Base-by-base conservation (phyloP, 30 jellyfish, hydroid and myxozoan species). In the Hydractinia symbiolongicarpus region DNA sequence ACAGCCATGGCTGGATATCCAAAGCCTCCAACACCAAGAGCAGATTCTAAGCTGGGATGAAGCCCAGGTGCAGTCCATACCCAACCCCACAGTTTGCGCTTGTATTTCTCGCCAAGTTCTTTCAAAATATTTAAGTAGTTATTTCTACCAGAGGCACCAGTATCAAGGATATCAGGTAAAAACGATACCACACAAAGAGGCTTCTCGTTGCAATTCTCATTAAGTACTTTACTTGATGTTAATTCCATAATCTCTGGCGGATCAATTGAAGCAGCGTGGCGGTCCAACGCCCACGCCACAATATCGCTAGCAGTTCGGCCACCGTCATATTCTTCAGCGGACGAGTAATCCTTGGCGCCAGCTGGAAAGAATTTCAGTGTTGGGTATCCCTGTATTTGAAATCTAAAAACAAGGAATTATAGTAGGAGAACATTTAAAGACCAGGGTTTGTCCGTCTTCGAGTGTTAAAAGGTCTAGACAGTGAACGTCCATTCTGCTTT, bases 1-100 rank as follows among this genome's bases (percentile, higher is more conserved):
- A 87, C 98, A 61, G 96, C 98, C 96, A 87, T 79, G 8, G 98
- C 98, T 15, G 98, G 98, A 81, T 91, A 91, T 9, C 98, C 98
- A 8, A 91, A 91, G 61, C 98, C 98, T 16, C 98, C 98, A 19
- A 91, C 68, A 9, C 96, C 98, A 17, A 91, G 87, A 5, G 96
- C 77, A 54, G 67, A 76, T 67, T 91, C 98, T 56, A 91, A 84
- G 7, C 83, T 87, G 7, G 91, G 88, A 79, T 91, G 96, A 4
- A 84, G 76, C 19, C 90, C 95, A 17, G 96, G 95, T 53, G 82
- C 91, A 4, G 96, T 78, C 98, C 98, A 91, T 8, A 53, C 92
- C 98, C 98, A 91, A 53, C 98, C 98, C 96, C 96, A 91, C 86
- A 86, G 75, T 75, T 86, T 91, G 83, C 74, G 76, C 64, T 88